Percentiles rank a stretch among this genome's conserved stretches.
Conservation (phyloP, 2,113 vertebrate genomes). For the Centropristis striata region DNA sequence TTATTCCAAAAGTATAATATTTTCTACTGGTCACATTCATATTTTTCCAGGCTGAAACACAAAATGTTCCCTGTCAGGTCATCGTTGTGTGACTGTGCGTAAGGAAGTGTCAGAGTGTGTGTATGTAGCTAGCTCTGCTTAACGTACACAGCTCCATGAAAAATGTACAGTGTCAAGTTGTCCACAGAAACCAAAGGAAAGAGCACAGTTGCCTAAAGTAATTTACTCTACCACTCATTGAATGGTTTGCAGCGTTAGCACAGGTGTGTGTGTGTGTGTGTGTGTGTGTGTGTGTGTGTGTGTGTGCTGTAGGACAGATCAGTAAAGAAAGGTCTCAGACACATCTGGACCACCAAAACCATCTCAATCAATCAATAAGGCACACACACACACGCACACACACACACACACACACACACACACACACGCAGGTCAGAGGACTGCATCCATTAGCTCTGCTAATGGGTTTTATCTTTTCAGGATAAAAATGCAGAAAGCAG, state of each 20-base stretch:
- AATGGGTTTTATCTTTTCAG: constrained; percentile 58
- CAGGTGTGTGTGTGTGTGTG: constrained; percentile 24
- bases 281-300: constrained; percentile 23
- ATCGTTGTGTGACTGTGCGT: neutral
- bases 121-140: neutral
- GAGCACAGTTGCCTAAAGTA: constrained; percentile 1
- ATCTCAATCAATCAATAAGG: constrained; percentile 50
- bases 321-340: constrained; percentile 23
- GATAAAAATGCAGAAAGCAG: constrained; percentile 21
- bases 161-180: constrained; percentile 19
- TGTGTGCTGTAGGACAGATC: constrained; percentile 27
- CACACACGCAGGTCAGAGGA: constrained; percentile 17
- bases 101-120: neutral
- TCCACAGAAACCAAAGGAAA: constrained; percentile 10
- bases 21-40: neutral
- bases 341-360: constrained; percentile 49
- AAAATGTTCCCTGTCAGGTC: neutral
- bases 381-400: constrained; percentile 16
- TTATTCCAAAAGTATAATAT: neutral
- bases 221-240: constrained; percentile 16
- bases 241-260: neutral
- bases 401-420: constrained; percentile 21
- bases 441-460: constrained; percentile 20
- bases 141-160: constrained; percentile 7
- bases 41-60: too few species aligned